Evolutionary conservation across 2,888 invertebrate genomes (phyloP).

Genomic region (Drosophila rubida): DNA sequence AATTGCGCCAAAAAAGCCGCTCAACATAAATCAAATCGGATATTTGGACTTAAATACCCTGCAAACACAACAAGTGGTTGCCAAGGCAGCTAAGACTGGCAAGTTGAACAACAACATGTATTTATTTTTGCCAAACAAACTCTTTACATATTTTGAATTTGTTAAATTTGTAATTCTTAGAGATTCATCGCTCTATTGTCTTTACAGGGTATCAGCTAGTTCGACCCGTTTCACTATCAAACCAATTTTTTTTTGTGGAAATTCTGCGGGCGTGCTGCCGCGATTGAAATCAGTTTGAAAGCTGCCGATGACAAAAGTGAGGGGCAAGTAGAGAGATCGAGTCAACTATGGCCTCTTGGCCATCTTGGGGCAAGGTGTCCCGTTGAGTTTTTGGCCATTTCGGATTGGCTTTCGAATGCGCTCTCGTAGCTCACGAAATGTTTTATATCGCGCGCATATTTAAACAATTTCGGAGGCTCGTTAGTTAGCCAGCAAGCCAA

Average conservation of each 20-base stretch:
- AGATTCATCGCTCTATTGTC: no score
- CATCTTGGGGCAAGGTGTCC: conserved; percentile 54
- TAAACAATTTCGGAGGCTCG: conserved; percentile 67
- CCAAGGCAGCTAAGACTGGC: neutral
- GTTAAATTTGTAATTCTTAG: neutral
- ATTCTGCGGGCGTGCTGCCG: conserved; percentile 72
- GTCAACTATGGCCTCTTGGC: conserved; percentile 22
- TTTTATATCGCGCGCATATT: conserved; percentile 72
- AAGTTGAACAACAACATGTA: no score
- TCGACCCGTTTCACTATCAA: neutral
- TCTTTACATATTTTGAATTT: no score
- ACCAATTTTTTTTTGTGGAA: conserved; percentile 46
- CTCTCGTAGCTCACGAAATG: conserved; percentile 70
- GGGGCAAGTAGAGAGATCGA: neutral
- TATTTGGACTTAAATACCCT: conserved; percentile 26
- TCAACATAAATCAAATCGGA: conserved; percentile 72
- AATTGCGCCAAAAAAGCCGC: conserved; percentile 64
- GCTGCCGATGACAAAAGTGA: conserved; percentile 7
- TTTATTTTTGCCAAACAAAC: no score
- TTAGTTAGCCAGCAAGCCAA: conserved; percentile 67
- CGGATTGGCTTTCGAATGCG: conserved; percentile 28
- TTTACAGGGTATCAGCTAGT: conserved; percentile 2
- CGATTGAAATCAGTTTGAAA: conserved; percentile 59
- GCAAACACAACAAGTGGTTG: neutral
- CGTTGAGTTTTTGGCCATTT: conserved; percentile 53